Conservation (phyloP, 1,140 invertebrate species). For the Manduca sexta region DNA sequence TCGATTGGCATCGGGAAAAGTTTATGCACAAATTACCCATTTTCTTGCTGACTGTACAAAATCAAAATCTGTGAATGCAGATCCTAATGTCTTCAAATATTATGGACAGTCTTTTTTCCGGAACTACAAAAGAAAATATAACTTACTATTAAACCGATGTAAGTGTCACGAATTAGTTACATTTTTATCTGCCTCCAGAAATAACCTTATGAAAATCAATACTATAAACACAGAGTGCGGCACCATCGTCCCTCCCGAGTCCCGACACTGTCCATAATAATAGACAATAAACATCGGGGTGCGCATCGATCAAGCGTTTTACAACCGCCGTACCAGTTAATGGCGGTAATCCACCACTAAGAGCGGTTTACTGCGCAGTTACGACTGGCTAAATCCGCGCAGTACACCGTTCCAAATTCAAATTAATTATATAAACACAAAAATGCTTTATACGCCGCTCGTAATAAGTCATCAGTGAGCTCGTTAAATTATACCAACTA, state of each 20-base stretch:
- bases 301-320: constrained; percentile 57
- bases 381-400: constrained; percentile 24
- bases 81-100: too few relatives aligned
- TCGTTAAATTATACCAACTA: too few relatives aligned
- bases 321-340: constrained; percentile 51
- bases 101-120: too few relatives aligned
- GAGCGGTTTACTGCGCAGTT: constrained; percentile 44
- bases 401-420: constrained; percentile 1
- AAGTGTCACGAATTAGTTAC: too few relatives aligned
- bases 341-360: constrained; percentile 60
- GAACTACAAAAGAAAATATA: too few relatives aligned
- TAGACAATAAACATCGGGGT: constrained; percentile 48
- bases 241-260: constrained; percentile 15
- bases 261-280: constrained; percentile 22
- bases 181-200: too few relatives aligned
- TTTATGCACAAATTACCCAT: too few relatives aligned
- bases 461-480: background rate
- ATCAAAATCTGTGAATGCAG: too few relatives aligned
- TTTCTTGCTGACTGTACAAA: too few relatives aligned
- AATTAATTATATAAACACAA: constrained; percentile 9
- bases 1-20: too few relatives aligned
- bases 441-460: constrained; percentile 3
- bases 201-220: too few relatives aligned
- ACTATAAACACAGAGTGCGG: background rate
- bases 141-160: too few relatives aligned